Base-by-base conservation (phyloP, 1,140 invertebrate genomes). In the Papilio xuthus region DNA sequence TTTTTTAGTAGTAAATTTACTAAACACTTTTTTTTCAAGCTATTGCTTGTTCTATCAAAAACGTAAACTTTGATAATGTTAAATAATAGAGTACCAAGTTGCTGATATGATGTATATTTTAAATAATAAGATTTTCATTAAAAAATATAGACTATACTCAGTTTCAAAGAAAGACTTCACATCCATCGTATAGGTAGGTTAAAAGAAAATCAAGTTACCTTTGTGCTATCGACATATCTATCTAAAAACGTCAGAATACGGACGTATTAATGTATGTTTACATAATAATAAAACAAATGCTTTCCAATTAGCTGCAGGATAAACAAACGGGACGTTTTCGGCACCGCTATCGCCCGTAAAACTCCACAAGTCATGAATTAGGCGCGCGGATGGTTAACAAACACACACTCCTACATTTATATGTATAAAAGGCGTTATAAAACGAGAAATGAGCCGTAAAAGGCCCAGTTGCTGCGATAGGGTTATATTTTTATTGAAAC, bases 401-500 rank as follows among this genome's bases (percentile, higher is more conserved):
- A 80, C 73, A 80, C 73, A 80, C 79, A 79, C 50, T 74, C 79
- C 32, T 79, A 80, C 82, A 86, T 80, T 83, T 85, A 83, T 85
- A 83, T 82, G 81, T 85, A 86, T 85, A 80, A 80, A 79, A 80
- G 81, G 75, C 79, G 85, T 82, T 89, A 89, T 89, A 89, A 88
- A 90, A 86, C 77, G 82, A 80, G 80, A 84, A 86, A 88, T 89
- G 85, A 85, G 79, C 90, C 87, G 85, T 91, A 92, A 92, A 90
- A 63, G 44, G 79, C 56, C 82, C 85, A 77, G 86, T 84, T 85
- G 85, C 76, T 72, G 81, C 79, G 84, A 80, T 83, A 85, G 85
- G 83, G 85, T 81, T 83, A 87, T 86, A 89, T 89, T 60, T 93
- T 92, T 93, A 93, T 92, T 89, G 87, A 87, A 86, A 90, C 79